These are phyloP conservation scores for Laterallus jamaicensis DNA, from an alignment of 2,113 vertebrate species.

Conservation along the genomic window DNA sequence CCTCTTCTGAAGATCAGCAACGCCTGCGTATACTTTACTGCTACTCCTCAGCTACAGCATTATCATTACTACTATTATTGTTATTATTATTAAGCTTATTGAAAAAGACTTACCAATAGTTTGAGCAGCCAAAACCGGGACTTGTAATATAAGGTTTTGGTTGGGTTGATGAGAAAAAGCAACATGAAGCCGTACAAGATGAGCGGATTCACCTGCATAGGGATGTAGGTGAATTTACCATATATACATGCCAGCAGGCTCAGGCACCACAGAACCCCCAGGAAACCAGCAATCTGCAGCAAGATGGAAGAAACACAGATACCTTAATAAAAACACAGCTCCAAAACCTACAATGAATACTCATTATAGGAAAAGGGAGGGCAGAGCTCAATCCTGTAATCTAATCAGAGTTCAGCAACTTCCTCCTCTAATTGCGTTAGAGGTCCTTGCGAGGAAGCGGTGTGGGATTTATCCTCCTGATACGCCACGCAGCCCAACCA, in stretches of 20 bases:
- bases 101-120: conserved; percentile 86
- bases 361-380: conserved; percentile 43
- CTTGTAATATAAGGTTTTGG: conserved; percentile 98
- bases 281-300: conserved; percentile 93
- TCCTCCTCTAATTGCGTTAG: conserved; percentile 53
- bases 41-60: background rate
- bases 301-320: background rate
- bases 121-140: conserved; percentile 99
- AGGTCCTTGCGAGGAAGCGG: conserved; percentile 4
- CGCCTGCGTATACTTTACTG: background rate
- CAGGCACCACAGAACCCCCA: conserved; percentile 96
- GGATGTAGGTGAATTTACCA: conserved; percentile 82
- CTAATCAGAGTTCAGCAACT: conserved; percentile 57
- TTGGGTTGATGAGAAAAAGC: conserved; percentile 96
- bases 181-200: conserved; percentile 94
- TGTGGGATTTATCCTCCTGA: background rate
- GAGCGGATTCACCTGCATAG: conserved; percentile 95
- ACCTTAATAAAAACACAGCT: conserved; percentile 9
- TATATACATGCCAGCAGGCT: conserved; percentile 96
- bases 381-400: conserved; percentile 40
- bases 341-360: background rate
- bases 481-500: background rate
- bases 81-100: too few relatives aligned
- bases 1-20: background rate
- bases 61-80: too few relatives aligned